Base-by-base conservation (phyloP, 1,140 invertebrate species). In the Euwallacea similis region DNA sequence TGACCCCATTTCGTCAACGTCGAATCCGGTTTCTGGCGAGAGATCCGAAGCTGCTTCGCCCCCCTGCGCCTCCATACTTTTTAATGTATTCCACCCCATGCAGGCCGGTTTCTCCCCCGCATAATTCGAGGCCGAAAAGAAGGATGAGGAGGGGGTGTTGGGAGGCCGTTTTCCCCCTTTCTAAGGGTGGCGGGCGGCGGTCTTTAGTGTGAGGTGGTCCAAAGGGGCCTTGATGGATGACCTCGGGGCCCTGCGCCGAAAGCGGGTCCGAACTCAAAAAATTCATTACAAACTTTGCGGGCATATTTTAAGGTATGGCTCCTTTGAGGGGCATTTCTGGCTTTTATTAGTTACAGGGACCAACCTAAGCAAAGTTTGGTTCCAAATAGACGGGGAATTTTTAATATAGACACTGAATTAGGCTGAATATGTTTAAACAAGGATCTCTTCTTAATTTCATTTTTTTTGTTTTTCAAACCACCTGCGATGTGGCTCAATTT, bases 191-290 rank as follows among this genome's bases (percentile, higher is more conserved):
- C 67, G 75, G 69, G 67, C 62, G 71, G 62, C 69, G 72, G 73
- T 76, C 74, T 73, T 75, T 75, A 74, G 76, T 75, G 76, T 77
- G 76, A 77, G 77, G 76, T 59, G 69, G 62, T 71, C 76, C 70
- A 68, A 71, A 71, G 77, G 76, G 75, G 73, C 75, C 76, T 71
- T 78, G 77, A 78, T 78, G 77, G 77, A 78, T 78, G 76, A 78
- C 77, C 77, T 77, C 76, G 69, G 76, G 77, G 77, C 75, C 73
- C 66, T 72, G 74, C 42, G 50, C 47, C 63, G 50, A 65, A 58
- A 58, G 62, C 56, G 71, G 61, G 68, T 21, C 54, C 53, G 43
- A 71, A 70, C 74, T 61, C 66, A 66, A 74, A 76, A 74, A 76
- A 74, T 76, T 76, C 74, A 73, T 77, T 77, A 74, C 68, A 76